Evolutionary conservation across 1,140 invertebrate genomes (phyloP).

Genomic region (Chlorops oryzae): DNA sequence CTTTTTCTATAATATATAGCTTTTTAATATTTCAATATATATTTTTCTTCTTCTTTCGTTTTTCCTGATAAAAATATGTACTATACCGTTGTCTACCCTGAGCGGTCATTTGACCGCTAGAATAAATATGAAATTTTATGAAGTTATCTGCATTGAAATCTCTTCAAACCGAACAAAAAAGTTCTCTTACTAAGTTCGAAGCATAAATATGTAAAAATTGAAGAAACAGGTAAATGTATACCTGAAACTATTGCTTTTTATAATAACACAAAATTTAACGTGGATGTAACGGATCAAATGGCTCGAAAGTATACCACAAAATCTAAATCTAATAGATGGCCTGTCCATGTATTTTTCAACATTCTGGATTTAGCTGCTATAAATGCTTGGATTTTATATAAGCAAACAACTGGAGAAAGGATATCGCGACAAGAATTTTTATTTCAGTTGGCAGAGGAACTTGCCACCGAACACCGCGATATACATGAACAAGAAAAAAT

Average conservation of each 20-base stretch:
- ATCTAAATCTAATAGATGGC: constrained; percentile 27
- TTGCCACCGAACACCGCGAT: too few relatives aligned
- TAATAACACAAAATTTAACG: constrained; percentile 23
- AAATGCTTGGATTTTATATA: constrained; percentile 32
- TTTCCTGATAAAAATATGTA: too few relatives aligned
- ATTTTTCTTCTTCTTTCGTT: too few relatives aligned
- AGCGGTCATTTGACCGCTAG: too few relatives aligned
- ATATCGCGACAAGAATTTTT: constrained; percentile 24
- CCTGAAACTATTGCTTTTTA: constrained; percentile 24
- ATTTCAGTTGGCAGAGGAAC: constrained; percentile 23
- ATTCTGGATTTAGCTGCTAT: constrained; percentile 32
- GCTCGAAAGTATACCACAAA: constrained; percentile 23
- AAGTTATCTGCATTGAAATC: too few relatives aligned
- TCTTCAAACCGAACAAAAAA: constrained; percentile 25
- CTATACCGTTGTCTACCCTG: too few relatives aligned
- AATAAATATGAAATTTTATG: too few relatives aligned
- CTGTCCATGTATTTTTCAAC: constrained; percentile 30
- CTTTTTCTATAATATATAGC: too few relatives aligned
- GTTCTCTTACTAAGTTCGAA: constrained; percentile 22
- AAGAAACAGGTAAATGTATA: too few relatives aligned
- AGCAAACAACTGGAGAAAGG: constrained; percentile 22
- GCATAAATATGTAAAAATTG: constrained; percentile 18
- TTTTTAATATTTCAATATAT: too few relatives aligned
- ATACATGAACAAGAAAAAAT: constrained; percentile 3
- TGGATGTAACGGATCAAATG: constrained; percentile 20